Percentiles rank a stretch among this genome's conserved stretches.
Conservation (phyloP, 2,113 vertebrate species). For the Gnathonemus echidnorhynchus region DNA sequence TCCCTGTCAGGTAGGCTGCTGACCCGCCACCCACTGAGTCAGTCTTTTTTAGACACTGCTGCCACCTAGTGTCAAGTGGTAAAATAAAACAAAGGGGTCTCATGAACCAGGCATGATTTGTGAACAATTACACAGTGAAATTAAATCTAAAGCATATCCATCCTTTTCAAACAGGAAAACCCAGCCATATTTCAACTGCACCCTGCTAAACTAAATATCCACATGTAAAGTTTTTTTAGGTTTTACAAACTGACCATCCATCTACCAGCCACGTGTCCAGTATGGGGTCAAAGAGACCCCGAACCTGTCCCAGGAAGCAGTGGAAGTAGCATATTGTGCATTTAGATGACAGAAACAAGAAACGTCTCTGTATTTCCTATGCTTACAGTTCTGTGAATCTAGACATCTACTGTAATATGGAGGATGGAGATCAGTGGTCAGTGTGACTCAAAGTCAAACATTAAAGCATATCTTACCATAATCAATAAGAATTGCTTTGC, state of each 20-base stretch:
- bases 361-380: not conserved
- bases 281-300: not conserved
- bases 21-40: not conserved
- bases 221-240: not conserved
- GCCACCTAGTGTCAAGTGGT: not conserved
- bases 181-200: not conserved
- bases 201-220: not conserved
- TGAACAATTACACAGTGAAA: not conserved
- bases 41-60: not conserved
- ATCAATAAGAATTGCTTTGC: not conserved
- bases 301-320: not conserved
- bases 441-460: not conserved
- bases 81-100: not conserved
- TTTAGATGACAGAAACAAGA: not conserved
- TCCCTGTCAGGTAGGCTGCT: not conserved
- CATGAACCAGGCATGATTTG: not conserved
- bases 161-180: not conserved
- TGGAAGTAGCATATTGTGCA: not conserved
- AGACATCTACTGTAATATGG: not conserved
- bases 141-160: not conserved
- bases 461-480: not conserved
- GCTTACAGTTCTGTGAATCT: not conserved
- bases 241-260: not conserved
- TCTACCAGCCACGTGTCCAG: not conserved
- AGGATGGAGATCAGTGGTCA: not conserved